These are phyloP conservation scores for Antheraea mylitta DNA, from an alignment of 1,140 invertebrate species.

Conservation along the genomic window DNA sequence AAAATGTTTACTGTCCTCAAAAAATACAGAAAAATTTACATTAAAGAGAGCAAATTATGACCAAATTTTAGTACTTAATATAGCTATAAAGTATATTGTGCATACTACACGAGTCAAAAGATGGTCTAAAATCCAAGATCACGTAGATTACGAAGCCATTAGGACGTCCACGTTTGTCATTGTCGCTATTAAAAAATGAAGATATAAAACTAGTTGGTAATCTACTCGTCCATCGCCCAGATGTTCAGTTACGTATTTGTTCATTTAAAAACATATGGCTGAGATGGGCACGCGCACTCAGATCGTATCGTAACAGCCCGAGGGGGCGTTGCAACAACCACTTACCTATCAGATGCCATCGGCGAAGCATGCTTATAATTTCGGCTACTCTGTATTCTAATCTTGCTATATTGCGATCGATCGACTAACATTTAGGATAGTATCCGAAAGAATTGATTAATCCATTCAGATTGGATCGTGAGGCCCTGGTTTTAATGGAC, in stretches of 20 bases:
- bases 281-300: conserved; percentile 51
- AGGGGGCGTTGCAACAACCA: conserved; percentile 71
- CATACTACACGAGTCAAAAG: background rate
- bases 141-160: conserved; percentile 45
- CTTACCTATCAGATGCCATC: conserved; percentile 69
- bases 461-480: conserved; percentile 3
- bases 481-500: background rate
- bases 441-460: conserved; percentile 8
- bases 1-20: no score
- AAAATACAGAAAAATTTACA: no score
- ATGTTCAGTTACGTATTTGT: conserved; percentile 42
- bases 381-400: conserved; percentile 50
- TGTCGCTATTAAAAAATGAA: conserved; percentile 18
- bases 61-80: no score
- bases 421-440: conserved; percentile 11
- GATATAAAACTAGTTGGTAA: conserved; percentile 34
- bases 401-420: conserved; percentile 10
- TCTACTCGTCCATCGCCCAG: conserved; percentile 35
- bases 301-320: conserved; percentile 56
- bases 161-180: conserved; percentile 30
- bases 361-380: conserved; percentile 58
- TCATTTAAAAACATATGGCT: conserved; percentile 29
- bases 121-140: background rate
- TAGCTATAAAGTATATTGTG: background rate
- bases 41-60: no score